Percentiles rank a stretch among this genome's conserved stretches.
phyloP scores from a whole-genome alignment of 2,797 vertebrate genomes.

The Hyperoplus immaculatus region DNA sequence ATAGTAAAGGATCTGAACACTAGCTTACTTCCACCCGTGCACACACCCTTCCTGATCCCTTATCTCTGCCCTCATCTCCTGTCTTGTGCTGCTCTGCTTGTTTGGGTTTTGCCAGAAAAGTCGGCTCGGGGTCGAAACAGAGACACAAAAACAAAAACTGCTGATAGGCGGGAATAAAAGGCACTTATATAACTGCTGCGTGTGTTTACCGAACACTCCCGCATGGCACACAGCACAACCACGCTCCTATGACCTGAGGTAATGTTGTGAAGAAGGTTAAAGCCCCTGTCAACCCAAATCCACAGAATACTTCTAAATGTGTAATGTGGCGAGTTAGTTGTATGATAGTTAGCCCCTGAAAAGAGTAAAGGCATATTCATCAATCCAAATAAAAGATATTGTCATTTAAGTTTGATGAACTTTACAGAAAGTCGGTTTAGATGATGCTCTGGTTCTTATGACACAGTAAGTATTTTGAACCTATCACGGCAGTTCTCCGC shows the following conservation, averaged over 20 bases:
- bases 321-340: too few species aligned
- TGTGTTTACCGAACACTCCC: slow-evolving; percentile 67
- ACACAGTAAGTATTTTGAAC: too few species aligned
- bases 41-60: slow-evolving; percentile 45
- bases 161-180: slow-evolving; percentile 61
- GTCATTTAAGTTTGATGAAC: too few species aligned
- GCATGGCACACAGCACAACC: slow-evolving; percentile 27
- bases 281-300: too few species aligned
- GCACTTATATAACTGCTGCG: slow-evolving; percentile 66
- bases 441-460: too few species aligned
- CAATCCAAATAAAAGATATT: too few species aligned
- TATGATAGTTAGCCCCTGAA: too few species aligned
- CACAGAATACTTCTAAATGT: too few species aligned
- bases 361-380: too few species aligned
- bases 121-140: slow-evolving; percentile 64
- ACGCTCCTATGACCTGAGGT: slow-evolving; percentile 52
- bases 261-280: slow-evolving; percentile 40
- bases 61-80: slow-evolving; percentile 78
- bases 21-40: background rate
- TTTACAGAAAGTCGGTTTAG: too few species aligned
- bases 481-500: too few species aligned
- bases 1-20: background rate
- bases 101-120: slow-evolving; percentile 80
- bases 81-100: slow-evolving; percentile 70
- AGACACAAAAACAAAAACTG: slow-evolving; percentile 70